phyloP scores from a whole-genome alignment of 2,797 vertebrate species.

The Psittacula derbiana region DNA sequence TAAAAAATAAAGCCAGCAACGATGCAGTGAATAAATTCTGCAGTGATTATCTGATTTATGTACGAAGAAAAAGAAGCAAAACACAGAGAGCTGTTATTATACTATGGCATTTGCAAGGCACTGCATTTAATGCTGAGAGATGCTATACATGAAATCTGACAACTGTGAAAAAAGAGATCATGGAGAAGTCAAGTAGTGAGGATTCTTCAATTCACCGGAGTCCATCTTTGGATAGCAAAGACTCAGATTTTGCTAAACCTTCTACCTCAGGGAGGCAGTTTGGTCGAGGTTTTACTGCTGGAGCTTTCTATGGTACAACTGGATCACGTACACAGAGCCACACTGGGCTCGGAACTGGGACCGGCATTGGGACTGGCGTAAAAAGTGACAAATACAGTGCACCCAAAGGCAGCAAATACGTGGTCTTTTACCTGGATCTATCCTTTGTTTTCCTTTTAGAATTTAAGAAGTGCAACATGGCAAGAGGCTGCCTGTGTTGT shows the following conservation, averaged over 20 bases:
- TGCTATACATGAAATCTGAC: conserved; percentile 83
- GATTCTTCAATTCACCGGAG: conserved; percentile 98
- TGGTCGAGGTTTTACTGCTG: conserved; percentile 93
- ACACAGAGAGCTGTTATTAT: conserved; percentile 36
- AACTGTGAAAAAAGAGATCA: conserved; percentile 83
- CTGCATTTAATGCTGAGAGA: conserved; percentile 82
- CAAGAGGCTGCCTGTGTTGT: conserved; percentile 97
- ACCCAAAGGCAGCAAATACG: conserved; percentile 96
- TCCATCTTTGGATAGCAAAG: conserved; percentile 96
- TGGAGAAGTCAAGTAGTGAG: conserved; percentile 99
- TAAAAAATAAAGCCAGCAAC: conserved; percentile 55
- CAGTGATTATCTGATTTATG: conserved; percentile 44
- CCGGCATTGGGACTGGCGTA: conserved; percentile 67
- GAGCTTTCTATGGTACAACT: conserved; percentile 95
- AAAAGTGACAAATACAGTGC: conserved; percentile 87
- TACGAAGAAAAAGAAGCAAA: conserved; percentile 10
- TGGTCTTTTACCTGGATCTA: conserved; percentile 99
- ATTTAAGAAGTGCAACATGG: conserved; percentile 99
- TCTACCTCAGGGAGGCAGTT: conserved; percentile 92
- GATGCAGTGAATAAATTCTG: conserved; percentile 62
- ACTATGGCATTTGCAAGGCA: conserved; percentile 51
- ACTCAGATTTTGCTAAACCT: conserved; percentile 91
- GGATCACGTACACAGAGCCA: conserved; percentile 79
- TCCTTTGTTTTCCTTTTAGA: conserved; percentile 99
- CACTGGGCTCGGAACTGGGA: conserved; percentile 56